Evolutionary conservation across 2,113 vertebrate genomes (phyloP), one percentile per base, ranked within the genome.

Genomic region (Pogona vitticeps): DNA sequence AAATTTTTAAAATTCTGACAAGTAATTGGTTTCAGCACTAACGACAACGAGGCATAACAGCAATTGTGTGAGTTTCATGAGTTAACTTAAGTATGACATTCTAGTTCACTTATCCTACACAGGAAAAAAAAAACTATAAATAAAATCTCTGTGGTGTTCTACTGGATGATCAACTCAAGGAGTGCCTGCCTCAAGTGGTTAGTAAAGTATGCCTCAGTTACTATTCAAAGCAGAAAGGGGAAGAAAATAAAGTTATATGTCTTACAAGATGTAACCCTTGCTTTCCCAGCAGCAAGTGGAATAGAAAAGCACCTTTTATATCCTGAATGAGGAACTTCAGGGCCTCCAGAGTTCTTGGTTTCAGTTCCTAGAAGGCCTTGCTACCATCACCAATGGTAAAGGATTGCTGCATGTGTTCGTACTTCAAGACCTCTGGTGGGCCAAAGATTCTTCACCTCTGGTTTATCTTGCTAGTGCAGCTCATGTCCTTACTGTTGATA

Each of bases 241-340:
- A 70, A 67, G 33, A 78, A n/a, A 86, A n/a, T 88, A 89, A 85
- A 87, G 75, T 85, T 71, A 91, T 88, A 89, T 92, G 85, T 87
- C 88, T 91, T 80, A 95, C 90, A 67, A 76, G 89, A 95, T 91
- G 85, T 56, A 90, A 86, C 85, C 89, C 96, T 95, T 96, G 95
- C 95, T 94, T 96, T 94, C 89, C 96, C 96, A 97, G 96, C 95
- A 97, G 96, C 96, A 97, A 96, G 96, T 93, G 38, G 86, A 67
- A 58, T 5, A 71, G 61, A 86, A 65, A 92, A 96, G 95, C 96
- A 95, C 96, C 96, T 86, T 92, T 52, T 80, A 88, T 68, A 26
- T 68, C 28, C 28, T 26, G 65, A 12, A 2, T 68, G 23, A 31
- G 65, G 12, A 31, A 31, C 65, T 13, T 68, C 28, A 31, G 20